A percentile compares a stretch with the other conserved stretches of the same genome.
These are phyloP conservation scores for Synaphobranchus kaupii DNA, from an alignment of 2,797 vertebrate species.

Conservation along the genomic window DNA sequence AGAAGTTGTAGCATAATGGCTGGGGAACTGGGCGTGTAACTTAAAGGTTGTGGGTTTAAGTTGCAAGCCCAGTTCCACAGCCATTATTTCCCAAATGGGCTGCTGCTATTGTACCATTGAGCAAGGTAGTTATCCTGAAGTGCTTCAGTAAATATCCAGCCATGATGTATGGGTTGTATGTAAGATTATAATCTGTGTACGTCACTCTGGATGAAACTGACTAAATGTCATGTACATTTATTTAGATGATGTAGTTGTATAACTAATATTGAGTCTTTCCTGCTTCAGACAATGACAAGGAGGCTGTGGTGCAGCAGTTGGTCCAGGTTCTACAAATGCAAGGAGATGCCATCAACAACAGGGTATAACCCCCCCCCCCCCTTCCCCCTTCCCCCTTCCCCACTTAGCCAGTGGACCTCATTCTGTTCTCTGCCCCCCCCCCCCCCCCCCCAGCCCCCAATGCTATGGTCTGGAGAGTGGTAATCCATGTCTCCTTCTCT, in stretches of 20 bases:
- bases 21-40: too few relatives aligned
- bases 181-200: not conserved
- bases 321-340: conserved; percentile 74
- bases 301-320: conserved; percentile 70
- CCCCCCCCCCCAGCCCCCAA: too few relatives aligned
- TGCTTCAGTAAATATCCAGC: not conserved
- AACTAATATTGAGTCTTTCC: conserved; percentile 1
- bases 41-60: too few relatives aligned
- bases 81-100: too few relatives aligned
- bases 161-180: not conserved
- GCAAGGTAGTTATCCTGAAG: not conserved
- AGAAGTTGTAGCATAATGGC: too few relatives aligned
- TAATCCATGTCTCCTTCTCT: too few relatives aligned
- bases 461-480: too few relatives aligned
- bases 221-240: not conserved
- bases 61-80: too few relatives aligned
- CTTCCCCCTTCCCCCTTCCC: too few relatives aligned
- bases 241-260: not conserved
- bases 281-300: conserved; percentile 62
- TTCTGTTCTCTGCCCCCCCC: too few relatives aligned
- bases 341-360: conserved; percentile 77
- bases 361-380: conserved; percentile 42
- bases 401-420: too few relatives aligned
- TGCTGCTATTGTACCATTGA: too few relatives aligned
- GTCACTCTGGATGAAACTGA: not conserved